Conservation (phyloP, 2,113 vertebrate species). For the Phaethon lepturus region DNA sequence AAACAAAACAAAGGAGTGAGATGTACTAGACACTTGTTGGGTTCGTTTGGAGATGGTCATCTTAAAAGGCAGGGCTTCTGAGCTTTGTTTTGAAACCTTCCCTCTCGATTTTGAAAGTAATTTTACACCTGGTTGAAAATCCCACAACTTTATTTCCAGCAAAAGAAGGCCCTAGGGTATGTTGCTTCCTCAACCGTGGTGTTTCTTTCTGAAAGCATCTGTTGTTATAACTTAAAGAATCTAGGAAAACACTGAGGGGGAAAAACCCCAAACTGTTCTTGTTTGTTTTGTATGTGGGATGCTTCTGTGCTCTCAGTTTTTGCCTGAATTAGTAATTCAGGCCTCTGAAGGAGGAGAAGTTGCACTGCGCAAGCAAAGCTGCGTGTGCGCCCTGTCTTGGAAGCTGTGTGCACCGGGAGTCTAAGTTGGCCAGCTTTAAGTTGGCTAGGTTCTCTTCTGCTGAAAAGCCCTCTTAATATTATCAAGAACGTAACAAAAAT, state of each 20-base stretch:
- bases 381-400: neutral
- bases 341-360: conserved; percentile 11
- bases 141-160: neutral
- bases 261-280: neutral
- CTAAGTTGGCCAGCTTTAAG: neutral
- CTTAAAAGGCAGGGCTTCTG: neutral
- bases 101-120: neutral
- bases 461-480: neutral
- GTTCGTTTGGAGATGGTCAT: neutral
- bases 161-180: neutral
- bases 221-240: neutral
- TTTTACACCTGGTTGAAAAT: neutral
- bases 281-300: neutral
- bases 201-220: neutral
- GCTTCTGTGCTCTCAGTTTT: neutral
- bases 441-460: neutral
- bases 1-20: neutral
- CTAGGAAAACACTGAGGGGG: neutral
- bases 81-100: neutral
- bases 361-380: neutral
- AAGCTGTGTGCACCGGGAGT: neutral
- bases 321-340: neutral
- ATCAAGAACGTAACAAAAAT: neutral
- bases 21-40: conserved; percentile 58
- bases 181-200: rapidly evolving